Evolutionary conservation across 2,888 invertebrate genomes (phyloP).

Genomic region (Clepsis dumicolana): DNA sequence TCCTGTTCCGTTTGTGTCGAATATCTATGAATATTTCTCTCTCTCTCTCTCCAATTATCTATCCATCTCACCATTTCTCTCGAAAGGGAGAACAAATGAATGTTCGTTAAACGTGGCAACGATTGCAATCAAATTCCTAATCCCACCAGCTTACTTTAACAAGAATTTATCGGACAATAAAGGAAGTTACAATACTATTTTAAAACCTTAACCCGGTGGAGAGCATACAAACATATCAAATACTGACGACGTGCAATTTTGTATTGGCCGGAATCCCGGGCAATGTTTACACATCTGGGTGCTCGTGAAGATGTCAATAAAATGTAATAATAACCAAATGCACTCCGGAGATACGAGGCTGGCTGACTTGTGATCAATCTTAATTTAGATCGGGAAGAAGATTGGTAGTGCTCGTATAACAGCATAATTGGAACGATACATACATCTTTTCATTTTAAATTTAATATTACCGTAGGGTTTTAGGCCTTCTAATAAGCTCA

Average conservation of each 20-base stretch:
- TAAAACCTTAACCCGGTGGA: background rate
- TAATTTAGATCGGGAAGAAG: background rate
- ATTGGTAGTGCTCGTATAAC: too few species aligned
- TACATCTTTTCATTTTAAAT: too few species aligned
- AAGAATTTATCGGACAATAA: background rate
- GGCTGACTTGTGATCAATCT: slow-evolving; percentile 22
- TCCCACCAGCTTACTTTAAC: background rate
- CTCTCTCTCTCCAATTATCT: too few species aligned
- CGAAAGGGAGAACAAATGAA: too few species aligned
- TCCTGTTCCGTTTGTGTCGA: too few species aligned
- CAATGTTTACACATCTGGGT: slow-evolving; percentile 77
- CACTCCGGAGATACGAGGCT: slow-evolving; percentile 34
- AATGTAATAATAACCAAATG: slow-evolving; percentile 64
- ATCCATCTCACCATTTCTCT: too few species aligned
- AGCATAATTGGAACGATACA: too few species aligned
- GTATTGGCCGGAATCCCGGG: slow-evolving; percentile 56
- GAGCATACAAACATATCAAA: slow-evolving; percentile 8
- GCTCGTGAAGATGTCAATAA: slow-evolving; percentile 69
- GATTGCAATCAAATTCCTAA: background rate
- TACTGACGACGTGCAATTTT: slow-evolving; percentile 20
- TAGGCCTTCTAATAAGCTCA: too few species aligned
- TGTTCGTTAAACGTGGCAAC: background rate
- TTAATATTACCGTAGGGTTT: too few species aligned
- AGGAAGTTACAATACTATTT: background rate
- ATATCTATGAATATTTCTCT: too few species aligned